Conservation (phyloP, 2,113 vertebrate species). For the Fulmarus glacialis region DNA sequence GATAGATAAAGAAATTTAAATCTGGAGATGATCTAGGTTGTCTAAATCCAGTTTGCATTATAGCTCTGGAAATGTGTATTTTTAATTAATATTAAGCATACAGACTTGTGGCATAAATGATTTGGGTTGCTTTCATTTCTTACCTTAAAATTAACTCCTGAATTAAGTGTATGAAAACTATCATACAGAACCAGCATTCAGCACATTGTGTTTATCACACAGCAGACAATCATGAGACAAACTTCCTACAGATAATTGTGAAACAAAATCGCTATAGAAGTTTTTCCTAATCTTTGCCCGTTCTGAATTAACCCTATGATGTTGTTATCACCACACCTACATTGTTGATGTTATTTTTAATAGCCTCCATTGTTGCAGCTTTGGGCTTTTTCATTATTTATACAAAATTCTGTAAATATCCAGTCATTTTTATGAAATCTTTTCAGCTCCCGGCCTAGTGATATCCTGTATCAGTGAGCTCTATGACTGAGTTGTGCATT, state of each 20-base stretch:
- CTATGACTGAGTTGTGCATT: accelerated
- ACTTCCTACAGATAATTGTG: not conserved
- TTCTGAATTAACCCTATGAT: not conserved
- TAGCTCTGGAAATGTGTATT: not conserved
- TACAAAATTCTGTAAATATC: not conserved
- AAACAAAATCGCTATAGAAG: not conserved
- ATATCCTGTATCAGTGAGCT: not conserved
- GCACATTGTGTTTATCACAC: not conserved
- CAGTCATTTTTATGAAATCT: not conserved
- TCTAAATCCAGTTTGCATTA: not conserved
- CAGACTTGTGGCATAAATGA: not conserved
- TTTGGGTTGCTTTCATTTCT: not conserved
- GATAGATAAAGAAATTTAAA: not conserved
- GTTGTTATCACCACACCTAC: not conserved
- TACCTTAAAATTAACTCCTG: not conserved
- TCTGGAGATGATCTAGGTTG: not conserved
- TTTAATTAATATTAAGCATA: not conserved
- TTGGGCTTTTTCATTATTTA: not conserved
- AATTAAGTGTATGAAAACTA: not conserved
- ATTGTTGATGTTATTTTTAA: not conserved
- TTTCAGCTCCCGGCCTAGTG: not conserved
- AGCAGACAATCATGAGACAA: not conserved
- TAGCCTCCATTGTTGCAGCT: not conserved
- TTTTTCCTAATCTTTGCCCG: not conserved
- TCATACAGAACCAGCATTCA: not conserved